A percentile compares a stretch with the other conserved stretches of the same genome.
Conservation (phyloP, 2,888 invertebrate species). For the Stegana nigrithorax region DNA sequence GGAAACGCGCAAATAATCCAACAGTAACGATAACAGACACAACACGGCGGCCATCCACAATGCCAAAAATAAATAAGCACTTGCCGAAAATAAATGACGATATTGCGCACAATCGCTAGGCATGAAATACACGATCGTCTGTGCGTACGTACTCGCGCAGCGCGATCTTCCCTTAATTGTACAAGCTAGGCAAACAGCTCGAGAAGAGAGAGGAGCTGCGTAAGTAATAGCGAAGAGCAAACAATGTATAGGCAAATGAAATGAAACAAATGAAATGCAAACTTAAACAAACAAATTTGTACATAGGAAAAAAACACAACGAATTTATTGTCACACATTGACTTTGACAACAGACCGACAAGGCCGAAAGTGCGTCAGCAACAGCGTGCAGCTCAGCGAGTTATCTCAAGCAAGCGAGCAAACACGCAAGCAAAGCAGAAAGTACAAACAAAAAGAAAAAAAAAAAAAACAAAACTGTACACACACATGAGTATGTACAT, state of each 20-base stretch:
- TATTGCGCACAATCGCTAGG: background rate
- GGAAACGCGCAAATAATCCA: background rate
- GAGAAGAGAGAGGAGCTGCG: background rate
- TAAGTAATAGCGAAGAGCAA: too few species aligned
- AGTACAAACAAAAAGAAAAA: too few species aligned
- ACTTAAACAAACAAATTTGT: background rate
- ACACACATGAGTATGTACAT: too few species aligned
- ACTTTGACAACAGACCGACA: background rate
- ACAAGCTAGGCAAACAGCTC: too few species aligned
- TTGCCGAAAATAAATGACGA: background rate
- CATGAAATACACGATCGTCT: background rate
- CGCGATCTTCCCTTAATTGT: background rate
- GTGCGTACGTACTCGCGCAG: background rate
- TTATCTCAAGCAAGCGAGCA: too few species aligned
- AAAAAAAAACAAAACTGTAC: too few species aligned
- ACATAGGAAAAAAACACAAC: too few species aligned
- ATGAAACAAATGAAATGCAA: background rate
- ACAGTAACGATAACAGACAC: background rate
- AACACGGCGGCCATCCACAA: too few species aligned
- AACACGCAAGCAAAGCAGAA: too few species aligned
- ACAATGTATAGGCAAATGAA: too few species aligned
- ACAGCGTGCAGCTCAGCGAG: too few species aligned
- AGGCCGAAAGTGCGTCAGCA: background rate
- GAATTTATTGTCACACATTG: too few species aligned
- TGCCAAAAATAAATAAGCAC: constrained; percentile 9